A percentile compares a stretch with the other conserved stretches of the same genome.
Evolutionary conservation across 2,113 vertebrate species (phyloP).

Genomic region (Mustela lutreola): DNA sequence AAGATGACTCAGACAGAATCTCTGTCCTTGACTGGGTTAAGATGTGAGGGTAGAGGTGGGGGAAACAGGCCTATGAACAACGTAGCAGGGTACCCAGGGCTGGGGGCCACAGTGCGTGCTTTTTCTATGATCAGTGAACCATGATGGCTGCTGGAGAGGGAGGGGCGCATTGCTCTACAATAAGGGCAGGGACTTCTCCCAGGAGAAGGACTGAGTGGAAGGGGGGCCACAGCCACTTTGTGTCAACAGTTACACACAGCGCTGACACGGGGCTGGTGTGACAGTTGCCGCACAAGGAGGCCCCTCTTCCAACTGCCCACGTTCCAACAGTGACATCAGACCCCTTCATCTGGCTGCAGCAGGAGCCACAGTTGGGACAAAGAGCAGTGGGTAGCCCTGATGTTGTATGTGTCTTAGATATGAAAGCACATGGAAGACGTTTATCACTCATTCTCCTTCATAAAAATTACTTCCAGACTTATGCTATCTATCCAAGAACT

Average conservation of each 20-base stretch:
- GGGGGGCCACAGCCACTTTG: neutral
- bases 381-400: neutral
- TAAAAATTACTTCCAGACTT: neutral
- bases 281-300: accelerated
- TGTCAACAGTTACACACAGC: neutral
- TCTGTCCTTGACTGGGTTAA: neutral
- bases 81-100: too few species aligned
- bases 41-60: neutral
- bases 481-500: neutral
- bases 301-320: neutral
- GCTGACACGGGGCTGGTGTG: neutral
- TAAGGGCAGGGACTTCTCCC: neutral
- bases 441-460: neutral
- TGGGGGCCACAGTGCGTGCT: neutral
- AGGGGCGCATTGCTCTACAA: neutral
- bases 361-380: neutral
- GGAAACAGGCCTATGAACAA: neutral
- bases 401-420: too few species aligned
- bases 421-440: neutral
- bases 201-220: too few species aligned
- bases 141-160: neutral
- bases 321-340: neutral
- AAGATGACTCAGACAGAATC: neutral
- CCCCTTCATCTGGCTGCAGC: too few species aligned
- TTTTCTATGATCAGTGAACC: neutral